Percentiles rank a stretch among this genome's conserved stretches.
These are phyloP conservation scores for Mystacornis crossleyi DNA, from an alignment of 2,113 vertebrate genomes.

Conservation along the genomic window DNA sequence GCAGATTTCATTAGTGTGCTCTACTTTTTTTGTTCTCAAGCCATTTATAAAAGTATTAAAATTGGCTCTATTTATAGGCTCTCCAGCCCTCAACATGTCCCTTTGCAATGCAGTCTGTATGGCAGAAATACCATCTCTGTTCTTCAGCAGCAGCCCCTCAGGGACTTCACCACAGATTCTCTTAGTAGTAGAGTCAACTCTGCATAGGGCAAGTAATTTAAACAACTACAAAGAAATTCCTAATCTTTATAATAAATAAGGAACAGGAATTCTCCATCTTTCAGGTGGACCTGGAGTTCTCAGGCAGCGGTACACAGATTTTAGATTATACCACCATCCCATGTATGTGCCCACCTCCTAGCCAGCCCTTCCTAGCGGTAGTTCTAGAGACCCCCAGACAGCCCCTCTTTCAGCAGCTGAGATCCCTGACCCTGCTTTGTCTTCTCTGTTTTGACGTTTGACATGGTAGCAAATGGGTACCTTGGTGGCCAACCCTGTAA, in stretches of 20 bases:
- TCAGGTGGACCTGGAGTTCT: not conserved
- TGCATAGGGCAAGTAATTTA: not conserved
- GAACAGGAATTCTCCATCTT: not conserved
- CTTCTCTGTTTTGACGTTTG: not conserved
- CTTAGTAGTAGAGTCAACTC: not conserved
- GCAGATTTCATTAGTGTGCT: conserved; percentile 25
- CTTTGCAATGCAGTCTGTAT: not conserved
- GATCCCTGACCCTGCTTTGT: not conserved
- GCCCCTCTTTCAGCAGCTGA: not conserved
- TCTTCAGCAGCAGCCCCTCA: not conserved
- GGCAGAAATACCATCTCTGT: not conserved
- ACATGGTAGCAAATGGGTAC: not conserved
- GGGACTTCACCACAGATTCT: not conserved
- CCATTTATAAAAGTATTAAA: conserved; percentile 26
- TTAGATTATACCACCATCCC: not conserved
- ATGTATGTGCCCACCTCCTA: not conserved
- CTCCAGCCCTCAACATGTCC: not conserved
- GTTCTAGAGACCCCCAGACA: not conserved
- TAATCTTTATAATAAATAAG: not conserved
- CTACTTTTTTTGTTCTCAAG: conserved; percentile 43
- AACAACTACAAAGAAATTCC: not conserved
- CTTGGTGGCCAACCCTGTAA: not conserved
- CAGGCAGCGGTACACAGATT: not conserved
- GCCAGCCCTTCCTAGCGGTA: not conserved
- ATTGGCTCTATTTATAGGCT: conserved; percentile 33